phyloP scores from a whole-genome alignment of 2,113 vertebrate genomes.

The Trematomus loennbergii region DNA sequence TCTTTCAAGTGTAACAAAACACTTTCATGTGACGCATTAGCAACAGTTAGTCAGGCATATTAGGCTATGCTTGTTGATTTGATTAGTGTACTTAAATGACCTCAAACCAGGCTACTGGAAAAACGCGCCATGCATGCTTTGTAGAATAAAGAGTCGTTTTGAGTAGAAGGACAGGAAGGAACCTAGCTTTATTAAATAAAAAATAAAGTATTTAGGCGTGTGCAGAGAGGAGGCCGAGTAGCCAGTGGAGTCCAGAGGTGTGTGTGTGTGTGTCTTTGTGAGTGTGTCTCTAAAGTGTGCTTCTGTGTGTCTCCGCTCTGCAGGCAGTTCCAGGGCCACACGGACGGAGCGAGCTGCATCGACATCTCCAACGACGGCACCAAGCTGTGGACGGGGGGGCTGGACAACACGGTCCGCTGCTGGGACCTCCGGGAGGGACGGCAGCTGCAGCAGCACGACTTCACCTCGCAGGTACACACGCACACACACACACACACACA shows the following conservation, averaged over 20 bases:
- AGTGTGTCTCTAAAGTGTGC: too few relatives aligned
- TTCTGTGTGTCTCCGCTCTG: neutral
- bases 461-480: slow-evolving; percentile 80
- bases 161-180: neutral
- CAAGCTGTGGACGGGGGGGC: slow-evolving; percentile 86
- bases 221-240: neutral
- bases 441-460: slow-evolving; percentile 56
- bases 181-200: neutral
- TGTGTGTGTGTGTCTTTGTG: too few relatives aligned
- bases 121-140: neutral
- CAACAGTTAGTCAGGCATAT: too few relatives aligned
- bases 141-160: neutral
- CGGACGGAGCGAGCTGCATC: slow-evolving; percentile 86
- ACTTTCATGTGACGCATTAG: too few relatives aligned
- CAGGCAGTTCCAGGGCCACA: slow-evolving; percentile 87
- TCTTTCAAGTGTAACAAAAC: too few relatives aligned
- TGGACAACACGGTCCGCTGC: slow-evolving; percentile 87
- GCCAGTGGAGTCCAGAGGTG: too few relatives aligned
- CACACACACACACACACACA: too few relatives aligned
- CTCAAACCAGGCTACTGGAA: too few relatives aligned
- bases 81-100: too few relatives aligned
- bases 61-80: too few relatives aligned
- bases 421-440: slow-evolving; percentile 85
- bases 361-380: slow-evolving; percentile 87
- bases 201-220: neutral